Evolutionary conservation across 2,113 vertebrate species (phyloP), one percentile per base, ranked within the genome.

Genomic region (Saimiri boliviensis): DNA sequence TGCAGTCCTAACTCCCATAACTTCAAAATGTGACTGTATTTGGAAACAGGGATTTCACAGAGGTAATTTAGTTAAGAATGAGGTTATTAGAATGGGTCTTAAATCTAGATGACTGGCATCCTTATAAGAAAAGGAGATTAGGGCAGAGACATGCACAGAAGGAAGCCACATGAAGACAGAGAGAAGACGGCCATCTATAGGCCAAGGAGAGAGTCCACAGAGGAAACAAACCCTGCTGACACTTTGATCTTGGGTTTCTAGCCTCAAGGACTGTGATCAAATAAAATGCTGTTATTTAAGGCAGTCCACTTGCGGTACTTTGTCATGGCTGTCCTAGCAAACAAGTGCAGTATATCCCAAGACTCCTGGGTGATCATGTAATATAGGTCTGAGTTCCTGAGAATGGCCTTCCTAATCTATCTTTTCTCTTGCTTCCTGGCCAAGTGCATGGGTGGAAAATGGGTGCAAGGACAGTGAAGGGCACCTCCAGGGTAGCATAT

Each of bases 361-460:
- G 45, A 27, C 27, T 86, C 25, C 32, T 17, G 32, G 10, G 49
- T 19, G 40, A 1, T 3, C 42, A 27, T 32, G 4, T n/a, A 19
- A 6, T 32, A 4, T 0, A 16, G 45, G 52, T 21, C 45, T 68
- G 32, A 32, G 25, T 63, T 56, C 30, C 16, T 70, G 16, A 19
- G n/a, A 80, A 17, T 9, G 37, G 10, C 23, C 2, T 0, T 32
- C 37, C 2, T 11, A 5, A 6, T 52, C 8, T 23, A 2, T 82
- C 49, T 95, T 93, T 93, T 70, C 70, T 63, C 2, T 80, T 91
- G 82, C 73, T 94, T 96, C 91, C 73, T 88, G 56, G 54, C 42
- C 92, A 88, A 32, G 81, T 30, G 8, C 32, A 42, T 20, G 77
- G 2, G 81, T 52, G 1, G 20, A 87, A 56, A 68, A 68, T n/a